These are phyloP conservation scores for Pararge aegeria DNA, from an alignment of 1,140 invertebrate species.

Conservation along the genomic window DNA sequence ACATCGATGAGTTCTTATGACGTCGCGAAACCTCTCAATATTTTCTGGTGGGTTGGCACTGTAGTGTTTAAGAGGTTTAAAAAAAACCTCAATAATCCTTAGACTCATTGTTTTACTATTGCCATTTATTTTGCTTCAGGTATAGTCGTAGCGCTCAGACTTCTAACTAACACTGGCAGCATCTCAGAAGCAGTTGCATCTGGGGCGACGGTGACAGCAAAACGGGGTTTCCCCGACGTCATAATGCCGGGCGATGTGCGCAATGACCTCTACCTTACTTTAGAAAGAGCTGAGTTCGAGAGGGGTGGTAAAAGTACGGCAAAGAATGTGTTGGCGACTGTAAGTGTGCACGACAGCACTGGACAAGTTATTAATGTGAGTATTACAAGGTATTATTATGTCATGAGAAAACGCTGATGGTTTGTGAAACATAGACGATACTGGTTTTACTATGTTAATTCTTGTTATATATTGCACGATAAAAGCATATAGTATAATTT, in stretches of 20 bases:
- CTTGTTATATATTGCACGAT: no score
- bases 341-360: constrained; percentile 89
- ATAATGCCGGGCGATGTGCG: constrained; percentile 97
- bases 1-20: no score
- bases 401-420: no score
- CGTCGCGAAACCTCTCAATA: no score
- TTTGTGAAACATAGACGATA: no score
- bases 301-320: constrained; percentile 96
- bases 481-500: no score
- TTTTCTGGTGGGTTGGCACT: no score
- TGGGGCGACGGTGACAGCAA: constrained; percentile 91
- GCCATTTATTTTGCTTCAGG: constrained; percentile 55
- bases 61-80: no score
- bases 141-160: constrained; percentile 69
- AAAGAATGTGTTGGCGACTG: constrained; percentile 95
- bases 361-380: constrained; percentile 87
- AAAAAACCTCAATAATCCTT: no score
- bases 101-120: no score
- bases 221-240: constrained; percentile 95
- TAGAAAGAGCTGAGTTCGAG: constrained; percentile 95
- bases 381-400: no score
- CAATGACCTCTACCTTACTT: constrained; percentile 96
- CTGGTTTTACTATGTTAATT: no score
- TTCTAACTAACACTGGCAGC: constrained; percentile 61
- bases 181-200: constrained; percentile 63